Percentiles rank a stretch among this genome's conserved stretches.
Evolutionary conservation across 1,140 invertebrate species (phyloP).

Genomic region (Megathymus violae): DNA sequence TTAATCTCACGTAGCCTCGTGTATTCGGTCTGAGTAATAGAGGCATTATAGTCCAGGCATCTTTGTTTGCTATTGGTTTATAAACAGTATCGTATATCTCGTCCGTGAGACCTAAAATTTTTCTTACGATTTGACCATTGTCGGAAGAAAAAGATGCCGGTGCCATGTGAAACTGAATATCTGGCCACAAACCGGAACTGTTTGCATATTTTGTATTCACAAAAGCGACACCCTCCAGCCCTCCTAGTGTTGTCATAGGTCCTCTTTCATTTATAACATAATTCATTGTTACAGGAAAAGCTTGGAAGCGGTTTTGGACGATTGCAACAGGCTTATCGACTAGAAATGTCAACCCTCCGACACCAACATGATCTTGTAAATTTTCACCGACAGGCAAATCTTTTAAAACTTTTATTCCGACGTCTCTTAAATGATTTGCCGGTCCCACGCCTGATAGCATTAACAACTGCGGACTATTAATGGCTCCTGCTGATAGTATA

Average conservation of each 20-base stretch:
- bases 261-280: conserved; percentile 90
- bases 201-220: conserved; percentile 93
- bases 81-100: conserved; percentile 91
- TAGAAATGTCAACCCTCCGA: conserved; percentile 91
- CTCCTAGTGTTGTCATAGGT: conserved; percentile 93
- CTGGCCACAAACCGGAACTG: conserved; percentile 88
- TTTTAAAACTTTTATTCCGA: conserved; percentile 89
- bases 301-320: conserved; percentile 88
- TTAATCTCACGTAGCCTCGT: conserved; percentile 89
- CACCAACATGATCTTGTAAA: conserved; percentile 92
- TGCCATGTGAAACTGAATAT: conserved; percentile 94
- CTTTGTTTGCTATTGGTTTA: conserved; percentile 89
- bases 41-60: conserved; percentile 93
- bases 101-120: conserved; percentile 93
- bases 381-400: conserved; percentile 92
- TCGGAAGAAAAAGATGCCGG: conserved; percentile 93
- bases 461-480: conserved; percentile 92
- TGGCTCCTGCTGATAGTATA: conserved; percentile 91
- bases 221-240: conserved; percentile 93
- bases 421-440: conserved; percentile 87
- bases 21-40: conserved; percentile 91
- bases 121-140: conserved; percentile 88
- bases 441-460: conserved; percentile 96
- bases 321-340: conserved; percentile 91
- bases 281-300: conserved; percentile 90